Evolutionary conservation across 2,888 invertebrate genomes (phyloP), one percentile per base, ranked within the genome.

Genomic region (Thecophora atra): DNA sequence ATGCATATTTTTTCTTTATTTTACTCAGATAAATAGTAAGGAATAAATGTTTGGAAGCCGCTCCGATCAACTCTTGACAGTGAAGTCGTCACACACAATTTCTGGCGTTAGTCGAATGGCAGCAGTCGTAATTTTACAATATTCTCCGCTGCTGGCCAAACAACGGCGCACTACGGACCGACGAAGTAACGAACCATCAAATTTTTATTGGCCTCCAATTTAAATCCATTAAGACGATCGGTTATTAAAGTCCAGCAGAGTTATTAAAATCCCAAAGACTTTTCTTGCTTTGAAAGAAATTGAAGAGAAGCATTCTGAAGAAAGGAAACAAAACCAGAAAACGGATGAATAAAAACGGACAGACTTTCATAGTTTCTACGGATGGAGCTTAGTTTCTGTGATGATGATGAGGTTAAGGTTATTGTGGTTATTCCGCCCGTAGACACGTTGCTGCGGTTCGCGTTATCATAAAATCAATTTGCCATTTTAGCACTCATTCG

Each of bases 151-250:
- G 58, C 17, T 28, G 26, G 58, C 13, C 15, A 58, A 15, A 15
- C 26, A 58, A 6, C 58, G 21, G 19, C 54, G 15, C 15, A 8
- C 1, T 28, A 1, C 7, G 13, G 24, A 11, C 2, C 5, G 15
- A 58, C 24, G 15, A 5, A 24, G 15, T 17, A 24, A 58, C 58
- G 3, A 58, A 28, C 58, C 24, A 13, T 17, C 58, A 58, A 24
- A 13, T 28, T 63, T 70, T 70, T 70, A 70, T 70, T 37, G n/a
- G 52, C 52, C 42, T 52, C 70, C 70, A 70, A 63, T 70, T 70
- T 47, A 62, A 52, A 51, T 62, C 70, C 70, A 70, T 63, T 52
- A 63, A 70, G 70, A 52, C 24, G 62, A 63, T 70, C 62, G 63
- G 37, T 63, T 70, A 52, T 70, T 52, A 37, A 70, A 51, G 47